Evolutionary conservation across 2,888 invertebrate species (phyloP), one percentile per base, ranked within the genome.

Genomic region (Patella ulyssiponensis): DNA sequence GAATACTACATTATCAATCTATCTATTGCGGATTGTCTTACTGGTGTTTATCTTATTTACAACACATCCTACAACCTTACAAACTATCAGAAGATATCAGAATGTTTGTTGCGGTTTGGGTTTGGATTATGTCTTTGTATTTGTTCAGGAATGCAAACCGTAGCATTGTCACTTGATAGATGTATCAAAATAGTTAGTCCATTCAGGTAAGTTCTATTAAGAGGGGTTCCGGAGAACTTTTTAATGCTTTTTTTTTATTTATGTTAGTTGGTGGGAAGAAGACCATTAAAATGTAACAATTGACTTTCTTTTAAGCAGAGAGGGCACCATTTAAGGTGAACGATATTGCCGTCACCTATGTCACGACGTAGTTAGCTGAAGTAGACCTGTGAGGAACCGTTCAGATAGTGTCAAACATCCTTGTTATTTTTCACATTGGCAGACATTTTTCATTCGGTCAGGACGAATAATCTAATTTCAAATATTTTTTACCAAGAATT

Each of bases 101-200:
- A 64, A 64, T 64, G 64, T 64, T 64, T 64, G 64, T 23, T 64
- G 15, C 20, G 64, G 11, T 64, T 64, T 64, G 64, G 64, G 17
- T 64, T 64, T 20, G 64, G 64, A 23, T 23, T 64, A 23, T 23
- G 64, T 64, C 20, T 64, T 64, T 23, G 20, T 20, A 23, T 64
- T 11, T 64, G 20, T 64, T 64, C 64, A 23, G 64, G 20, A 64
- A 23, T 64, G 20, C 64, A 64, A 23, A 23, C 23, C 20, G 64
- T 64, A 64, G 64, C 64, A 12, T 64, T 64, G 4, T 64, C 64
- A 20, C 20, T 64, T 11, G 64, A 64, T 14, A 64, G 64, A 14
- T 64, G 23, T 23, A 23, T 64, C 7, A 64, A 64, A 64, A 64
- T 64, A 20, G 23, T 64, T 20, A 64, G 23, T 9, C 64, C 64